Base-by-base conservation (phyloP, 2,888 invertebrate species). In the Synergus gifuensis region DNA sequence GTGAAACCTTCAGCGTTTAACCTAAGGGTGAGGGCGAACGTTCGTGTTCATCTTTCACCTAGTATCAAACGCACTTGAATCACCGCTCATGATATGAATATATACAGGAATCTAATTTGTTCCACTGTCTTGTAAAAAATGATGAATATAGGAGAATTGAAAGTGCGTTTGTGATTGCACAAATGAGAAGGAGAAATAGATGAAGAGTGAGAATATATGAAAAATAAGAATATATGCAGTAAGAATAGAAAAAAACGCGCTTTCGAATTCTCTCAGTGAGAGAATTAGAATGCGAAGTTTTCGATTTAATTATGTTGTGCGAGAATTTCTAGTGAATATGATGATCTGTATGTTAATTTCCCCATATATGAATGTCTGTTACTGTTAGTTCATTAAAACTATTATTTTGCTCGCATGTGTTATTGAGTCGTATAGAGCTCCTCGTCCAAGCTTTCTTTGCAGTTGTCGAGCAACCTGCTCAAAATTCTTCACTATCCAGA, bases 301-400 rank as follows among this genome's bases (percentile, higher is more conserved):
- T 54, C 18, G 73, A 36, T 73, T 28, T 73, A 54, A 73, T 73
- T 49, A 49, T 73, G 49, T 54, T 73, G 73, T 49, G 73, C 73
- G 73, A 69, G 46, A 46, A 18, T 67, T 67, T 18, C 46, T 67
- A 66, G 66, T 66, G 66, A 66, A 22, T 28, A 76, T 46, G 76
- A 83, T 84, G 85, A 84, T 84, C 82, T 83, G 77, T 78, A 79
- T 86, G 78, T 85, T 79, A 81, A 77, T 83, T 84, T 85, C 81
- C 82, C 78, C 83, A 81, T 81, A 83, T 80, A 86, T 88, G 89
- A 88, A 88, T 89, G 89, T 89, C 87, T 86, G 88, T 89, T 89
- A 85, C 86, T 88, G 87, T 89, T 89, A 88, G 84, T 89, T 88
- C 85, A 88, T 90, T 90, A 87, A 88, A 89, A 87, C 85, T 86